Base-by-base conservation (phyloP, 2,113 vertebrate species). In the Crotalus viridis region DNA sequence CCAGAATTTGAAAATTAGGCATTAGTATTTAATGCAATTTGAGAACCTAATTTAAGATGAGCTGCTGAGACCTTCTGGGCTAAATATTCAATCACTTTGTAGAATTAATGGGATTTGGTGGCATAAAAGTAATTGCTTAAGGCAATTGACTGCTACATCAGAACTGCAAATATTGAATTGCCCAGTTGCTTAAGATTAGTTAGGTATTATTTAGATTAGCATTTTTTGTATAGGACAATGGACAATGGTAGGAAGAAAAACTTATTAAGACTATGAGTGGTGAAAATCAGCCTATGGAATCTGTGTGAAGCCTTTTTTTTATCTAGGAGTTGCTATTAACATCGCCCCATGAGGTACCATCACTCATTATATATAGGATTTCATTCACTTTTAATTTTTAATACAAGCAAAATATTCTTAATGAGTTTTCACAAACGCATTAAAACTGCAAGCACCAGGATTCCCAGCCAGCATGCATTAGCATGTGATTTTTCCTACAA, bases 11-110 rank as follows among this genome's bases (percentile, higher is more conserved):
- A 81, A 56, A 56, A 90, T 88, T 90, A 81, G 52, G 28, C 48
- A 90, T 81, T 87, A 74, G 43, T 7, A 39, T 90, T 92, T 91
- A 90, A 87, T 81, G 89, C 88, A 56, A 46, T 88, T 87, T 48
- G 46, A 24, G 59, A 54, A 56, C 43, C 91, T 90, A 90, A n/a
- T 39, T 52, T 87, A 54, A 57, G 74, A 87, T 55, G 93, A 94
- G 91, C 51, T 90, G 85, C 57, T 94, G 93, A 92, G 51, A 86
- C 57, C 93, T 92, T 92, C 81, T 87, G 39, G 57, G 87, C 51
- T 87, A 90, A 86, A 89, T 26, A 87, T 89, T 94, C 57, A 94
- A 90, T 87, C 59, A 56, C 24, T 54, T 74, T 56, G 39, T 89
- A 57, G 51, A 22, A 87, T 87, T 94, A 92, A 92, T 90, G 54